Evolutionary conservation across 2,797 vertebrate genomes (phyloP), one percentile per base, ranked within the genome.

Genomic region (Paedocypris micromegethes): DNA sequence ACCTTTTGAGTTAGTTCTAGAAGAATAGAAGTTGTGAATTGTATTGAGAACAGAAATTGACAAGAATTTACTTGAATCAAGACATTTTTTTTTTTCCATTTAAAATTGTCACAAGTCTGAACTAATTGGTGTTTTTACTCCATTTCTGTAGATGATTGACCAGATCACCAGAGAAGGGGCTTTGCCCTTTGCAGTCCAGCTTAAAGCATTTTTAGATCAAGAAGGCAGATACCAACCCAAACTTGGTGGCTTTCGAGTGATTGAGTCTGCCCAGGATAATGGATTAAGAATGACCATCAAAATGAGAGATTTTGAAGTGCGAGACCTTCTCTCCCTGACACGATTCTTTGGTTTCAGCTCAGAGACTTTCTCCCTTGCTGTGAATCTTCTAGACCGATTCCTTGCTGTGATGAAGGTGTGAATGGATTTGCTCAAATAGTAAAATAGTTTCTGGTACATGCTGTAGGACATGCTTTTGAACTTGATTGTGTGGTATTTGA

Each of bases 371-470:
- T 98, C 93, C 0, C 81, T 97, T 40, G 90, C 93, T 52, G 90
- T 96, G 81, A 97, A 90, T 87, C 80, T 94, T 66, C 81, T 99
- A 38, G 96, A 98, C 80, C 89, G 95, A 48, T 99, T 98, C 81
- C 84, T 98, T 72, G 92, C 94, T 38, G 89, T 91, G 71, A 95
- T 98, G 93, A 99, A 97, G 93, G 96, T 97, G 87, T 1, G 49
- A 3, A 4, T 2, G 23, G 40, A 38, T 45, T 5, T n/a, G 9
- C 5, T 6, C 3, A 2, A 5, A 6, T 47, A 23, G 23, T 23
- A 23, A 23, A 23, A 23, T 23, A 23, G 23, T 23, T 23, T 23
- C 23, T 23, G 23, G 23, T 23, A 23, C 23, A 23, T 23, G 23
- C 23, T 23, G 23, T 23, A 1, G 23, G 23, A 23, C 23, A 23